Conservation (phyloP, 2,113 vertebrate species). For the Erythrocercus mccallii region DNA sequence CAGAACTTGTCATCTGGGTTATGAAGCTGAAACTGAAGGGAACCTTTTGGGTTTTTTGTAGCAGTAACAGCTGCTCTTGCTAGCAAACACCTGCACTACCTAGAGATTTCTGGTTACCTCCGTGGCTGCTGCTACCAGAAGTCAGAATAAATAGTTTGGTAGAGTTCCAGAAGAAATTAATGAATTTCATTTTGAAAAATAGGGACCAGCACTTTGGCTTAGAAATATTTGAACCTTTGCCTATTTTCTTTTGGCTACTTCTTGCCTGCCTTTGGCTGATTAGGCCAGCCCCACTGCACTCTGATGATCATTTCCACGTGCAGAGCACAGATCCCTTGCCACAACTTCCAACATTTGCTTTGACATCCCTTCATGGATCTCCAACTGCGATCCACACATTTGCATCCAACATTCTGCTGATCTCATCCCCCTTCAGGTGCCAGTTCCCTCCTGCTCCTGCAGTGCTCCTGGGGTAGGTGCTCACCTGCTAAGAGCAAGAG, state of each 20-base stretch:
- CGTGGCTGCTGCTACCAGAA: neutral
- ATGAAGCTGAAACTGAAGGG: constrained; percentile 58
- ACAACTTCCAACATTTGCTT: neutral
- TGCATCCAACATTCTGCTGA: neutral
- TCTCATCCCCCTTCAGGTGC: neutral
- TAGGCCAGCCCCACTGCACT: neutral
- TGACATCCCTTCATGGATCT: neutral
- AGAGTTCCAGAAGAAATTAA: constrained; percentile 29
- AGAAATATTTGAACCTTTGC: neutral
- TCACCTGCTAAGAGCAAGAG: neutral
- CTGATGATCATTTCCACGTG: neutral
- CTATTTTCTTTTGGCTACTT: neutral
- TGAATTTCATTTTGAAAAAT: neutral
- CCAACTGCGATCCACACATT: neutral
- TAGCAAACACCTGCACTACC: constrained; percentile 45
- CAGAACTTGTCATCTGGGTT: constrained; percentile 40
- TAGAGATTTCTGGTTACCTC: neutral
- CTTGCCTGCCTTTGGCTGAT: neutral
- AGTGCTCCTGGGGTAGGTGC: neutral
- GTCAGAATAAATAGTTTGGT: neutral
- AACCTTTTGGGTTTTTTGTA: neutral
- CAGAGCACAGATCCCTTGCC: rapidly evolving
- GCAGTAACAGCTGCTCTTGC: constrained; percentile 46
- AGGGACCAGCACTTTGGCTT: neutral
- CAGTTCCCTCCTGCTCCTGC: neutral